Conservation (phyloP, 2,113 vertebrate species). For the Stegastes partitus region DNA sequence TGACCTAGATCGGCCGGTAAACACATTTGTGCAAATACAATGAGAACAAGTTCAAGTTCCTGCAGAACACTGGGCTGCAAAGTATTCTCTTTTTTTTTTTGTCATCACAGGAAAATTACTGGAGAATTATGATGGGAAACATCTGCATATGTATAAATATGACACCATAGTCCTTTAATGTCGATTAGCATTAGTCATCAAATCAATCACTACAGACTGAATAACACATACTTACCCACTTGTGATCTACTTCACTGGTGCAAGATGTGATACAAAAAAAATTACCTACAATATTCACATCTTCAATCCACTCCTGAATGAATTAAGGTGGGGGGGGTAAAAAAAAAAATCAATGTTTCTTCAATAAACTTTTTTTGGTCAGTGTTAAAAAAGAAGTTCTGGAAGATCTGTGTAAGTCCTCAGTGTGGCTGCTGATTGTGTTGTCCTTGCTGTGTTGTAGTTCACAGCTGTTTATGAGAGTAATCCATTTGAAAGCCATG, state of each 20-base stretch:
- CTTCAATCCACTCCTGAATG: constrained; percentile 31
- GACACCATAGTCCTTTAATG: not conserved
- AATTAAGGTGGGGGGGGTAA: not conserved
- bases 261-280: not conserved
- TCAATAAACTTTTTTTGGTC: constrained; percentile 40
- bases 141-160: not conserved
- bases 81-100: not conserved
- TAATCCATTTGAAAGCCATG: constrained; percentile 69
- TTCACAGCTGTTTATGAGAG: constrained; percentile 44
- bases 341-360: constrained; percentile 13
- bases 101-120: not conserved
- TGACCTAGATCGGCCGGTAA: constrained; percentile 54
- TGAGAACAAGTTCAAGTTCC: constrained; percentile 27
- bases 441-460: constrained; percentile 30
- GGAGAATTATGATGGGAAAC: not conserved
- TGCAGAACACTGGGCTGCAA: not conserved
- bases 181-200: not conserved
- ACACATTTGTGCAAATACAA: constrained; percentile 33
- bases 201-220: constrained; percentile 1
- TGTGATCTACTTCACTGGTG: constrained; percentile 29
- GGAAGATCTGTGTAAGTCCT: constrained; percentile 33
- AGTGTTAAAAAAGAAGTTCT: constrained; percentile 32
- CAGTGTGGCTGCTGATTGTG: constrained; percentile 16
- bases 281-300: constrained; percentile 49
- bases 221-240: constrained; percentile 57